Conservation (phyloP, 2,113 vertebrate species). For the Lamprotornis superbus region DNA sequence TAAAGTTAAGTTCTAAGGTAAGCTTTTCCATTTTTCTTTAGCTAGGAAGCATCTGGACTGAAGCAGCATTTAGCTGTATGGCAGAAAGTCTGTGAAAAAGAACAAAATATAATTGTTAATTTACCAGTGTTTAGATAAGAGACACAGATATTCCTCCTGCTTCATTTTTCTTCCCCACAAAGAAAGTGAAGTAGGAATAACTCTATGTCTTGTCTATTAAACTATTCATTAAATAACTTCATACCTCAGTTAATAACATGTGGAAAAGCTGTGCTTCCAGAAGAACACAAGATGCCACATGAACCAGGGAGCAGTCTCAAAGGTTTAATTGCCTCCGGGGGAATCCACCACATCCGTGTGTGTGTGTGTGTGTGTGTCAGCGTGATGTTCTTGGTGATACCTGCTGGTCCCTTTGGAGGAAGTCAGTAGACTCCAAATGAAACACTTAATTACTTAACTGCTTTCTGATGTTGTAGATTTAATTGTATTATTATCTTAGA, state of each 20-base stretch:
- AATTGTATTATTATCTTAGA: background rate
- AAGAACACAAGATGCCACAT: background rate
- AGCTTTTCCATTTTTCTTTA: background rate
- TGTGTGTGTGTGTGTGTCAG: background rate
- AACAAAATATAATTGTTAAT: background rate
- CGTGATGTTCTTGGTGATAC: background rate
- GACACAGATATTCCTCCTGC: background rate
- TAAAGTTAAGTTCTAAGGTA: background rate
- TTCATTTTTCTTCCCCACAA: background rate
- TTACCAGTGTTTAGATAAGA: background rate
- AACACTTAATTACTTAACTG: background rate
- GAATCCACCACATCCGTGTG: background rate
- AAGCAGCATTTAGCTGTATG: background rate
- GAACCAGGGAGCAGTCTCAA: background rate
- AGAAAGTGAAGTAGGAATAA: background rate
- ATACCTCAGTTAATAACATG: background rate
- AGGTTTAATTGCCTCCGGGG: background rate
- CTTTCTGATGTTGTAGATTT: background rate
- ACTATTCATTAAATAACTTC: background rate
- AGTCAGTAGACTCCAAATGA: background rate
- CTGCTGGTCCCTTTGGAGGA: background rate
- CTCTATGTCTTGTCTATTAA: background rate
- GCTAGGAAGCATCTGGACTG: background rate
- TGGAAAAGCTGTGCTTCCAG: background rate
- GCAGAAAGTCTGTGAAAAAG: background rate